Evolutionary conservation across 2,888 invertebrate genomes (phyloP).

Genomic region (Heteromurus nitidus): DNA sequence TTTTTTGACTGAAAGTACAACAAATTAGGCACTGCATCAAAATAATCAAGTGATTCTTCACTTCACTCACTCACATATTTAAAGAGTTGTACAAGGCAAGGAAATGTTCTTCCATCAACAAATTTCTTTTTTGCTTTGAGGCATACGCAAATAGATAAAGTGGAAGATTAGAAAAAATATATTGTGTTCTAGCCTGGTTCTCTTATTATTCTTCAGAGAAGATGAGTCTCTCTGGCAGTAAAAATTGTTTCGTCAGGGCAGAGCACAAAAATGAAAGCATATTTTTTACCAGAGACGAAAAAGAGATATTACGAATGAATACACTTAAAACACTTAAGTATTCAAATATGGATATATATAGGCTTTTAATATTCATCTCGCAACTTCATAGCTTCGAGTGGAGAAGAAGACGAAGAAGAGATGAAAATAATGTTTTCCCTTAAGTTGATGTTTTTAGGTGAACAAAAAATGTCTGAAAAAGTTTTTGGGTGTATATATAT

Average conservation of each 20-base stretch:
- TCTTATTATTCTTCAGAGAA: background rate
- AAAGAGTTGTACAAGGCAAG: background rate
- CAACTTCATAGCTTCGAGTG: background rate
- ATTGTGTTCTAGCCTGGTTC: background rate
- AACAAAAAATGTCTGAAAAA: background rate
- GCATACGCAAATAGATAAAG: background rate
- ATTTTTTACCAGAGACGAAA: background rate
- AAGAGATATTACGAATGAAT: no score
- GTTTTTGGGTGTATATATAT: background rate
- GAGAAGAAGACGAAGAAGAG: background rate
- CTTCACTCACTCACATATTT: background rate
- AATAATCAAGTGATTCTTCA: background rate
- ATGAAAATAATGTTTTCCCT: background rate
- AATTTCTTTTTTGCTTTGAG: no score
- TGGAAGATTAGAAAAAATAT: background rate
- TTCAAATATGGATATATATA: background rate
- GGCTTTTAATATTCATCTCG: conserved; percentile 1
- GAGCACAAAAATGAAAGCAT: background rate
- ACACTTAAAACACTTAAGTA: no score
- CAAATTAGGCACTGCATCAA: conserved; percentile 35
- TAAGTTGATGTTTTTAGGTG: background rate
- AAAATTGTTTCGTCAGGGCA: background rate
- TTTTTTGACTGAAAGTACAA: no score
- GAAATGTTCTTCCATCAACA: no score
- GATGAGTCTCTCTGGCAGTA: background rate